Conservation (phyloP, 1,140 invertebrate genomes). For the Pemphigus obesinymphae region DNA sequence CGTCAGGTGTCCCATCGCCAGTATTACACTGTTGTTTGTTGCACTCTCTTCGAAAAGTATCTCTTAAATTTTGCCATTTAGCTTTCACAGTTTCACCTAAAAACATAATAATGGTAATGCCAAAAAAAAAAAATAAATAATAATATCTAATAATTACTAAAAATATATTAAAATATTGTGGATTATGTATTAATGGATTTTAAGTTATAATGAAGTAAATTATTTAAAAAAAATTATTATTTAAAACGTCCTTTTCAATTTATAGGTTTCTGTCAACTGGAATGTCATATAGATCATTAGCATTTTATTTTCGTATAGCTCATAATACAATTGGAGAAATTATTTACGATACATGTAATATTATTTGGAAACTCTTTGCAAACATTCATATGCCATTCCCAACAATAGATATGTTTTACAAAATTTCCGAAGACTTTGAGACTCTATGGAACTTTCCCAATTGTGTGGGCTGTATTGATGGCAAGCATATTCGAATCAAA, state of each 20-base stretch:
- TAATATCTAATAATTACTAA: too few species aligned
- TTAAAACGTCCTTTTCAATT: too few species aligned
- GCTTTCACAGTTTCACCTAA: background rate
- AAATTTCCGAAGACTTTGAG: background rate
- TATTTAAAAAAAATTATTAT: too few species aligned
- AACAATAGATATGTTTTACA: background rate
- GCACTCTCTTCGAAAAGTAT: background rate
- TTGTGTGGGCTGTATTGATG: conserved; percentile 49
- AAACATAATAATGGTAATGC: too few species aligned
- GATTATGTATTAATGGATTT: too few species aligned
- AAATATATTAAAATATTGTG: too few species aligned
- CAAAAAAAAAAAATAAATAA: too few species aligned
- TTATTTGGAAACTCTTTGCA: background rate
- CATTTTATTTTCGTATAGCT: background rate
- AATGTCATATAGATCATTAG: background rate
- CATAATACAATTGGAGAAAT: background rate
- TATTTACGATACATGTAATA: background rate
- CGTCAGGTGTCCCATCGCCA: too few species aligned
- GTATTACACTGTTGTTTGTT: background rate
- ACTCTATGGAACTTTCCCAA: conserved; percentile 49
- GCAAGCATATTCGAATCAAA: too few species aligned
- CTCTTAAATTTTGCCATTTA: background rate
- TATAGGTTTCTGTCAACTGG: background rate
- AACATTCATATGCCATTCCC: background rate
- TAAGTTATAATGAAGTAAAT: too few species aligned